phyloP scores from a whole-genome alignment of 37 sponge, comb jelly and placozoan species.

The Ianthella basta region DNA sequence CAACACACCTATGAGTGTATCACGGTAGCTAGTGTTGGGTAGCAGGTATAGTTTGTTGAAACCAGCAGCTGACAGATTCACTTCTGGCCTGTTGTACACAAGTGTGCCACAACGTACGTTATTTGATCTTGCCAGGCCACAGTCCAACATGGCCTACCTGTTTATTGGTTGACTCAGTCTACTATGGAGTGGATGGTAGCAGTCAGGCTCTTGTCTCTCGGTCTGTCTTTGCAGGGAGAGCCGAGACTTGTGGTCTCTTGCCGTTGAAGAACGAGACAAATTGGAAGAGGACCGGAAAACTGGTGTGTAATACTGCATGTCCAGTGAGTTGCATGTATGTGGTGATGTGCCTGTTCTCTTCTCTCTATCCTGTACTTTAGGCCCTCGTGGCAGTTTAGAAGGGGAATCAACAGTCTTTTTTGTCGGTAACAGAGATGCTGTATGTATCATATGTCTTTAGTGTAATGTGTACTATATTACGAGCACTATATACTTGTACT shows the following conservation, averaged over 20 bases:
- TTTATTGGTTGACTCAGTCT: too few species aligned
- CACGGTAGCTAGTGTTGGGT: too few species aligned
- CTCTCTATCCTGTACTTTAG: too few species aligned
- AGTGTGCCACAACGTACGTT: too few species aligned
- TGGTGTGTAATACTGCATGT: slow-evolving; percentile 1
- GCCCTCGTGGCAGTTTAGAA: too few species aligned
- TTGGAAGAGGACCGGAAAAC: slow-evolving; percentile 35
- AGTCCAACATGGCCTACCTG: too few species aligned
- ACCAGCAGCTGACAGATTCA: too few species aligned
- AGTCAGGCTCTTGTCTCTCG: neutral
- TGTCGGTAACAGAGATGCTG: slow-evolving; percentile 68
- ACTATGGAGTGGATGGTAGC: too few species aligned
- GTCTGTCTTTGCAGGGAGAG: neutral
- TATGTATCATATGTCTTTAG: slow-evolving; percentile 25
- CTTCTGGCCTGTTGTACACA: too few species aligned
- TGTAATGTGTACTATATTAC: neutral
- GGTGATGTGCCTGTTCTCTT: neutral
- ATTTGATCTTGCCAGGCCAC: too few species aligned
- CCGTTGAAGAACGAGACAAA: slow-evolving; percentile 51
- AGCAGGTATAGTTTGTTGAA: too few species aligned
- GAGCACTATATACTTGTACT: neutral
- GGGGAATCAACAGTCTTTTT: slow-evolving; percentile 50
- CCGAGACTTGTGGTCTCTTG: slow-evolving; percentile 52
- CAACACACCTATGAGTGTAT: too few species aligned
- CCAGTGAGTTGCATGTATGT: neutral